Conservation (phyloP, 2,797 vertebrate species). For the Antennarius maculatus region DNA sequence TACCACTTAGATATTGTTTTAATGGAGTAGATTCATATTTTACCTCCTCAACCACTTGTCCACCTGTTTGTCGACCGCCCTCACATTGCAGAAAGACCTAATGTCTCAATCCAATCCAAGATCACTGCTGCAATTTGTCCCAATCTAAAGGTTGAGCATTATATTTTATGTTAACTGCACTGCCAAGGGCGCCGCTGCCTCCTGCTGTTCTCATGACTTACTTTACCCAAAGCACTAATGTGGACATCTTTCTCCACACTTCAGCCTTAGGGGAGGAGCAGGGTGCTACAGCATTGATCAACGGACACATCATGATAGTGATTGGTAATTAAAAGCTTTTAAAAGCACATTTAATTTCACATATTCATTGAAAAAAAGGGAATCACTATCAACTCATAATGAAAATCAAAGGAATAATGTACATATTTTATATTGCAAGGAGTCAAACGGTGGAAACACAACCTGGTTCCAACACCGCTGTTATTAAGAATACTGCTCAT, state of each 20-base stretch:
- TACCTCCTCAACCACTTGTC: slow-evolving; percentile 22
- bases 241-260: slow-evolving; percentile 29
- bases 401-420: background rate
- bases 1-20: slow-evolving; percentile 25
- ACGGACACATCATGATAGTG: slow-evolving; percentile 17
- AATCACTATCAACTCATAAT: background rate
- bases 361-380: slow-evolving; percentile 6
- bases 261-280: slow-evolving; percentile 23
- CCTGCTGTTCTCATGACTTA: slow-evolving; percentile 50
- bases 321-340: slow-evolving; percentile 16
- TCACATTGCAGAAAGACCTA: slow-evolving; percentile 21
- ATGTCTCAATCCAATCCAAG: slow-evolving; percentile 24
- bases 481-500: no score
- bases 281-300: slow-evolving; percentile 4
- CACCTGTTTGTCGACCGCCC: slow-evolving; percentile 44
- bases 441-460: background rate
- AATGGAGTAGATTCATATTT: slow-evolving; percentile 35
- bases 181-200: slow-evolving; percentile 19
- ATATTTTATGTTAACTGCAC: slow-evolving; percentile 27
- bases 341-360: slow-evolving; percentile 10
- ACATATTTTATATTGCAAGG: background rate
- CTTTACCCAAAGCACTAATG: slow-evolving; percentile 40
- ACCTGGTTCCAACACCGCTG: background rate
- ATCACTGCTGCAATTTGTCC: slow-evolving; percentile 18
- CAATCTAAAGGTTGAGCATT: slow-evolving; percentile 34